These are phyloP conservation scores for Frankliniella fusca DNA, from an alignment of 2,888 invertebrate genomes.

Conservation along the genomic window DNA sequence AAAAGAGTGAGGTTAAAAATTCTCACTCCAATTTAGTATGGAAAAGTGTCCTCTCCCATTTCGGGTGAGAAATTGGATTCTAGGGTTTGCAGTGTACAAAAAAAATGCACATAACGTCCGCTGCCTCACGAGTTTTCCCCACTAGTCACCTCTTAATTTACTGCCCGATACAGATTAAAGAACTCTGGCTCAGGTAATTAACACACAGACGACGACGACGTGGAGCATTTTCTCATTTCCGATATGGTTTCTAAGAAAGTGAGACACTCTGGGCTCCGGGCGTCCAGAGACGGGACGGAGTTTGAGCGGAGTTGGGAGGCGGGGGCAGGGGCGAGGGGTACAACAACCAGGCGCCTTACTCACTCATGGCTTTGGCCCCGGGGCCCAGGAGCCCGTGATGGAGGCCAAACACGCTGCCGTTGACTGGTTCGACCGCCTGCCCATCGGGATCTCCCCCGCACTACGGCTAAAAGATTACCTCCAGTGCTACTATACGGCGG, in stretches of 20 bases:
- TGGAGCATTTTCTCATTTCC: neutral
- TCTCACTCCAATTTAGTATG: too few species aligned
- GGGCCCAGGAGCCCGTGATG: neutral
- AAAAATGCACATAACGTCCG: too few species aligned
- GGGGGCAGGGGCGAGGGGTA: neutral
- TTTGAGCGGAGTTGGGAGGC: neutral
- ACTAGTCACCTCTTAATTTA: neutral
- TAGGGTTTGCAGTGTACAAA: too few species aligned
- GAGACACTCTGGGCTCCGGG: neutral
- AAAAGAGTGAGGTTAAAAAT: too few species aligned
- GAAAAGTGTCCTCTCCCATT: too few species aligned
- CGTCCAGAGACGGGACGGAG: neutral
- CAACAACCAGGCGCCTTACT: neutral
- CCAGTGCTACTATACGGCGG: too few species aligned
- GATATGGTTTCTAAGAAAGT: conserved; percentile 2
- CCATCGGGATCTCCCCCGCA: too few species aligned
- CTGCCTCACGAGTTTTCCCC: too few species aligned
- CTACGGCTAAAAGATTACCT: too few species aligned
- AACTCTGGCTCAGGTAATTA: neutral
- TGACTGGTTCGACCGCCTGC: too few species aligned
- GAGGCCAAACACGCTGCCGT: neutral
- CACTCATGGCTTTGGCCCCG: neutral
- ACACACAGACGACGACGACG: neutral
- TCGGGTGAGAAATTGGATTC: too few species aligned
- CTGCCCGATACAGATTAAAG: conserved; percentile 2